Percentiles rank a stretch among this genome's conserved stretches.
Evolutionary conservation across 2,113 vertebrate species (phyloP).

Genomic region (Bufo gargarizans): DNA sequence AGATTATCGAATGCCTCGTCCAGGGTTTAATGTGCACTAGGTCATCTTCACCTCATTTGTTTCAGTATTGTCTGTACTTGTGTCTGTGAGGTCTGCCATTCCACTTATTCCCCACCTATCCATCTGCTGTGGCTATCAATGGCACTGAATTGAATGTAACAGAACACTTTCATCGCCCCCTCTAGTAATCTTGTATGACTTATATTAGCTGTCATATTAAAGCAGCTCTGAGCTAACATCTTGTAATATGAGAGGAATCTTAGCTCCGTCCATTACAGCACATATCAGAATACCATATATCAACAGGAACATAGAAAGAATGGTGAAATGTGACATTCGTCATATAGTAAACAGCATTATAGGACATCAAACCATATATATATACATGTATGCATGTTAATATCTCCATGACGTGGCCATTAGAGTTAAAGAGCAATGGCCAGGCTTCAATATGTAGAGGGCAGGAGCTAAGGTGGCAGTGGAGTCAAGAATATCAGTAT

Average conservation of each 20-base stretch:
- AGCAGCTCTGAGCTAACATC: slow-evolving; percentile 67
- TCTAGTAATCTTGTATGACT: slow-evolving; percentile 66
- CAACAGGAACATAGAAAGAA: background rate
- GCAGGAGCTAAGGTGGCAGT: background rate
- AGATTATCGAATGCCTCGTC: slow-evolving; percentile 22
- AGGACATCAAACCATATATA: background rate
- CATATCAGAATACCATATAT: slow-evolving; percentile 31
- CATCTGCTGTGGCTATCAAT: slow-evolving; percentile 59
- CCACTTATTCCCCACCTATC: slow-evolving; percentile 58
- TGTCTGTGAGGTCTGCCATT: slow-evolving; percentile 55
- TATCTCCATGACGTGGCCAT: too few species aligned
- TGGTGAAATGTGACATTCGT: background rate
- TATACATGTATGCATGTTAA: background rate
- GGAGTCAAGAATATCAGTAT: background rate
- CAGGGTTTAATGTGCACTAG: slow-evolving; percentile 43
- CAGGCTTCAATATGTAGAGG: background rate
- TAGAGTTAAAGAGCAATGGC: background rate
- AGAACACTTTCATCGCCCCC: slow-evolving; percentile 60
- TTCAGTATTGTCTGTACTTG: slow-evolving; percentile 39
- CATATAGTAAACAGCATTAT: slow-evolving; percentile 13
- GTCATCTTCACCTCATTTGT: slow-evolving; percentile 37
- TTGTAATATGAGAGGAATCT: slow-evolving; percentile 64
- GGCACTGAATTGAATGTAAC: slow-evolving; percentile 65
- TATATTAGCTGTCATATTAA: slow-evolving; percentile 69
- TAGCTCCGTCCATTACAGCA: slow-evolving; percentile 47